phyloP scores from a whole-genome alignment of 2,797 vertebrate genomes.

The Buceros bicornis region DNA sequence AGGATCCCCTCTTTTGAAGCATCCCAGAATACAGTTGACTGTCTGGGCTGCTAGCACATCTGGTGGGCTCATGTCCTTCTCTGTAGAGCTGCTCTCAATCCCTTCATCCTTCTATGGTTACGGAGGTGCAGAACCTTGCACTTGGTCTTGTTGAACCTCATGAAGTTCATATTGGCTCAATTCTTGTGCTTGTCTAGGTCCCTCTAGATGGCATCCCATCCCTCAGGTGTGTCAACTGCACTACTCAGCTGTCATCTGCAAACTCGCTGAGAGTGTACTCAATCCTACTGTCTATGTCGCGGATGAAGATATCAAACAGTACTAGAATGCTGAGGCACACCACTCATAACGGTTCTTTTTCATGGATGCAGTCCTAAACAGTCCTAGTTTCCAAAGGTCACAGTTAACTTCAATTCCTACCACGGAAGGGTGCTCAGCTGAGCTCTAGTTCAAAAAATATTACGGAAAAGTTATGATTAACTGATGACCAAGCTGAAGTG shows the following conservation, averaged over 20 bases:
- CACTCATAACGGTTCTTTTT: not conserved
- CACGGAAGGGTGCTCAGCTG: not conserved
- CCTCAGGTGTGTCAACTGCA: not conserved
- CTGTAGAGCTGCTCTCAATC: not conserved
- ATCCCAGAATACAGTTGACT: fast-evolving
- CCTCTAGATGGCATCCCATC: not conserved
- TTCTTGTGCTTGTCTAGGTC: not conserved
- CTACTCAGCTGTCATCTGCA: not conserved
- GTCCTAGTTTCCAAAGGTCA: not conserved
- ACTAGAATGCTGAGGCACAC: not conserved
- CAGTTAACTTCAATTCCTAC: not conserved
- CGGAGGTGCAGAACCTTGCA: not conserved
- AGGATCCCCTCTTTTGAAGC: not conserved
- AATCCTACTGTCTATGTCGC: fast-evolving
- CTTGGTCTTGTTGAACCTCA: not conserved
- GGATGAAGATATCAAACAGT: not conserved
- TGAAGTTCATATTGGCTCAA: not conserved
- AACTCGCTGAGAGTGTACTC: not conserved
- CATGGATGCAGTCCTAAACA: not conserved
- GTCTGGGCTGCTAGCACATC: not conserved
- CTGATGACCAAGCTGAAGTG: not conserved
- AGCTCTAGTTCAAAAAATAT: not conserved
- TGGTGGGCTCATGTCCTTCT: fast-evolving
- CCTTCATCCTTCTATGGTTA: not conserved
- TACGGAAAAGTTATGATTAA: not conserved